Evolutionary conservation across 1,140 invertebrate species (phyloP), one percentile per base, ranked within the genome.

Genomic region (Bombus ignitus): DNA sequence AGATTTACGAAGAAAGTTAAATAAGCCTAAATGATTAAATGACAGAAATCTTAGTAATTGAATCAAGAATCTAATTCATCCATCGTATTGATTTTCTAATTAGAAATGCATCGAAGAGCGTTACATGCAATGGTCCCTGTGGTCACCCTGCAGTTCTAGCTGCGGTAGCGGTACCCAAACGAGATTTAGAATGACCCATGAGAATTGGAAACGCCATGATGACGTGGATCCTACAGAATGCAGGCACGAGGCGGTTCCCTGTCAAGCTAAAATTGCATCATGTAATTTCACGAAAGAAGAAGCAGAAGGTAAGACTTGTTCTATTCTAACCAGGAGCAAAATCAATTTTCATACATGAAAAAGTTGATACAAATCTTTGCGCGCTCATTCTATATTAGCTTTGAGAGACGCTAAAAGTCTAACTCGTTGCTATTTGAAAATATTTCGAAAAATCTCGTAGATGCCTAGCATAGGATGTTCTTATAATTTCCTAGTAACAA

Each of bases 91-190:
- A 53, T 83, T 57, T 25, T 71, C 72, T 22, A 72, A 35, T 39
- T 18, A 95, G 95, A 94, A 92, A 72, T 95, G 95, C 81, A 87
- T 91, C 8, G 68, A 47, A 0, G 90, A 94, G 0, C 87, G 79
- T 18, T 96, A 96, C 35, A 96, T 96, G 1, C 90, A 94, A 22
- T 97, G 97, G 97, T 95, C 96, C 18, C 94, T 95, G 59, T 97
- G 97, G 97, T 96, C 96, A 3, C 96, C 96, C 22, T 97, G 97
- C 94, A 96, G 96, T 10, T 96, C 96, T 2, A 96, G 96, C 4
- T 97, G 97, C 92, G 97, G 97, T 0, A 95, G 96, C 80, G 97
- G 97, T 1, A 94, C 96, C 0, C 95, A 96, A 71, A 94, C 96
- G 88, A 95, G 97, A 75, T 96, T 96, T 2, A 95, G 98, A 25